Conservation (phyloP, 2,113 vertebrate species). For the Fulica atra region DNA sequence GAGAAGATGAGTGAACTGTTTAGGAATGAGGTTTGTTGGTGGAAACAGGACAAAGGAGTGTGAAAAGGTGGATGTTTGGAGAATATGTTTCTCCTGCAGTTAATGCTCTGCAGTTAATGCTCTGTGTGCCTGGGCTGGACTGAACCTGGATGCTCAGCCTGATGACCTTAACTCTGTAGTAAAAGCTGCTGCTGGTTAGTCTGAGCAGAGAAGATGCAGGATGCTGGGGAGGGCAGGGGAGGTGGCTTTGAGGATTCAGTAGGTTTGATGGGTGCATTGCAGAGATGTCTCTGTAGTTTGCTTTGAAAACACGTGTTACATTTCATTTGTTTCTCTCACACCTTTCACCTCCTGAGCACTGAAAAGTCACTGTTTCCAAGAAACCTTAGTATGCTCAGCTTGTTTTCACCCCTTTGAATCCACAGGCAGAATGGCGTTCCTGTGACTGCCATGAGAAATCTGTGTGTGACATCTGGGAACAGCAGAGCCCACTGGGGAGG, state of each 20-base stretch:
- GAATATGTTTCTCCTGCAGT: fast-evolving
- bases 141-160: neutral
- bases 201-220: neutral
- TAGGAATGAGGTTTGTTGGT: neutral
- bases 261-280: neutral
- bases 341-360: neutral
- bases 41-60: neutral
- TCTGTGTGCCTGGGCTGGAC: neutral
- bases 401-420: neutral
- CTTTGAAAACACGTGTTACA: neutral
- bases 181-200: neutral
- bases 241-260: neutral
- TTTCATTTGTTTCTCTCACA: neutral
- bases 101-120: neutral
- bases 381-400: neutral
- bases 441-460: neutral
- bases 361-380: neutral
- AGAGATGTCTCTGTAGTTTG: neutral
- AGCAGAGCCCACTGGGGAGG: neutral
- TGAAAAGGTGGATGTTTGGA: neutral
- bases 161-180: neutral
- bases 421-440: neutral
- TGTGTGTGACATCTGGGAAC: neutral
- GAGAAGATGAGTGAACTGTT: neutral
- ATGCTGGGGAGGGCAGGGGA: neutral